Base-by-base conservation (phyloP, 2,888 invertebrate genomes). In the Aleiodes alternator region DNA sequence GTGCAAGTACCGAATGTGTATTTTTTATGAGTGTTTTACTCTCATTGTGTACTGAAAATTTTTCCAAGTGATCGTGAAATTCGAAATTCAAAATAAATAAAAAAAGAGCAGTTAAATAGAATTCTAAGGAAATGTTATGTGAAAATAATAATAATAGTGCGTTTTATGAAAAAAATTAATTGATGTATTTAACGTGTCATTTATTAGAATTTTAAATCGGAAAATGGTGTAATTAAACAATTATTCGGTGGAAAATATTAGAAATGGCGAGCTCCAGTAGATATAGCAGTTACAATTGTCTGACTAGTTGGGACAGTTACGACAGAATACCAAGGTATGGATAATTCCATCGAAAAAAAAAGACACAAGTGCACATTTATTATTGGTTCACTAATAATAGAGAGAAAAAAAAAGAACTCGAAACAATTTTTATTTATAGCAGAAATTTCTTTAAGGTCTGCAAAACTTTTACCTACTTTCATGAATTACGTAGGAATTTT, bases 221-320 rank as follows among this genome's bases (percentile, higher is more conserved):
- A 61, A 64, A 16, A 76, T 77, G 75, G 53, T 64, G 56, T 75
- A 78, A 78, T 23, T 78, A 73, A 74, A 43, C 43, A 11, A 9
- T 43, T 43, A 7, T 38, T 73, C 78, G 78, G 78, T 78, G 72
- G 80, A 73, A 77, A 81, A 78, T 81, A 70, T 34, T 83, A 85
- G 84, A 85, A 81, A 94, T 94, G 94, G 92, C 93, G 83, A 90
- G 91, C 85, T 94, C 95, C 83, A 95, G 94, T 91, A 93, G 95
- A 91, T 95, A 96, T 92, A 96, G 94, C 90, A 96, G 96, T 78
- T 96, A 96, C 91, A 96, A 96, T 91, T 96, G 96, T 90, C 92
- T 96, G 87, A 95, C 95, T 80, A 95, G 95, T 90, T 96, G 96
- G 96, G 96, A 96, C 91, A 96, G 96, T 90, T 96, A 96, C 91